phyloP scores from a whole-genome alignment of 2,888 invertebrate genomes.

The Conus canariensis region DNA sequence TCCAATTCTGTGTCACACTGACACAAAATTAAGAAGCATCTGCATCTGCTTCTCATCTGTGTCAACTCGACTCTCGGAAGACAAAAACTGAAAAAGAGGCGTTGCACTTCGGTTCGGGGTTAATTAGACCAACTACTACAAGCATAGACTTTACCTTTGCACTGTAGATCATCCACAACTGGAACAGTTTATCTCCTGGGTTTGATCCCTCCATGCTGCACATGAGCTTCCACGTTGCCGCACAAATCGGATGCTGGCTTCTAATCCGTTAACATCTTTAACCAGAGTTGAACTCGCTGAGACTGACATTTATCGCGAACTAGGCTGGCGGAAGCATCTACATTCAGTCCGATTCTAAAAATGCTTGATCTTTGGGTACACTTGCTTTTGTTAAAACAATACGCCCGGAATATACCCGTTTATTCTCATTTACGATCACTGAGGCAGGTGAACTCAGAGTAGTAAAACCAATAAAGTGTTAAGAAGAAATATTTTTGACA shows the following conservation, averaged over 20 bases:
- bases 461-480: too few species aligned
- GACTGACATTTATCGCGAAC: not conserved
- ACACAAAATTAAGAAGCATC: not conserved
- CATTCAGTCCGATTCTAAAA: conserved; percentile 17
- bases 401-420: too few species aligned
- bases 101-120: not conserved
- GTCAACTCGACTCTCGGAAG: not conserved
- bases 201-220: conserved; percentile 61
- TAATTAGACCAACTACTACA: not conserved
- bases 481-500: too few species aligned
- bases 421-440: too few species aligned
- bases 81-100: conserved; percentile 12
- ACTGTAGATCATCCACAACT: conserved; percentile 68
- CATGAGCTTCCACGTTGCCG: conserved; percentile 6
- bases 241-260: conserved; percentile 6
- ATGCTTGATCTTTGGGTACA: not conserved
- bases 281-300: not conserved
- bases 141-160: conserved; percentile 58
- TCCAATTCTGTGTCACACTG: conserved; percentile 6
- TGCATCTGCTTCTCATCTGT: not conserved
- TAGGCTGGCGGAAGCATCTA: conserved; percentile 12
- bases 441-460: too few species aligned
- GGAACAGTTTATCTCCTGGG: conserved; percentile 63
- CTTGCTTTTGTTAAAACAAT: not conserved
- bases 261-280: not conserved